Evolutionary conservation across 1,140 invertebrate species (phyloP).

Genomic region (Hypothenemus hampei): DNA sequence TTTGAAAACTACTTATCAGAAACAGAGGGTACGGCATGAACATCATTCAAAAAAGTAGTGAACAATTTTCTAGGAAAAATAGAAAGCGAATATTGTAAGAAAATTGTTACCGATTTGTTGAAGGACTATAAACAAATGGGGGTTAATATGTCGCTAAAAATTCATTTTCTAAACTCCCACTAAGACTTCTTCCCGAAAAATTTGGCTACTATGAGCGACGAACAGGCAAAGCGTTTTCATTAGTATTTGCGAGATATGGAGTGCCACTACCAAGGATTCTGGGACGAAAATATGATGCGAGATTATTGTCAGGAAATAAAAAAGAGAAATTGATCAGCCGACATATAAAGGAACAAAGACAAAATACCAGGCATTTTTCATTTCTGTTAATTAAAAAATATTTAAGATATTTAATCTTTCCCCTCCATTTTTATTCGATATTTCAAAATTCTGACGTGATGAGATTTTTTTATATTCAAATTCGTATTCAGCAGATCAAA

Average conservation of each 20-base stretch:
- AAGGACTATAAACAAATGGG: constrained; percentile 13
- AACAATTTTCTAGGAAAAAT: constrained; percentile 31
- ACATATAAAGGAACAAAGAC: too few relatives aligned
- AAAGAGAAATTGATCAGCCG: too few relatives aligned
- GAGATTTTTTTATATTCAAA: too few relatives aligned
- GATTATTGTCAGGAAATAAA: constrained; percentile 8
- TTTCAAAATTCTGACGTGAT: too few relatives aligned
- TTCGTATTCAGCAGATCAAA: too few relatives aligned
- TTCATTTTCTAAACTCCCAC: constrained; percentile 18
- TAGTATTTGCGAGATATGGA: constrained; percentile 1
- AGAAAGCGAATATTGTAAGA: constrained; percentile 27
- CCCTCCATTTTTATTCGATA: too few relatives aligned
- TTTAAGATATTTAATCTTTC: too few relatives aligned
- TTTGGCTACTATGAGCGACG: constrained; percentile 4
- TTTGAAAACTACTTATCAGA: constrained; percentile 7
- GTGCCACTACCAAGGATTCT: neutral
- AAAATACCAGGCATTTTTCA: too few relatives aligned
- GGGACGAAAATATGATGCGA: neutral
- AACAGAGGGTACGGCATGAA: constrained; percentile 7
- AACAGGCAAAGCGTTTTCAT: constrained; percentile 11
- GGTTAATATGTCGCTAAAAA: constrained; percentile 14
- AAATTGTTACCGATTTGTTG: constrained; percentile 30
- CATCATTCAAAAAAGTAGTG: constrained; percentile 12
- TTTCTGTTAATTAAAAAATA: too few relatives aligned
- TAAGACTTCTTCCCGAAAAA: constrained; percentile 15